Base-by-base conservation (phyloP, 2,888 invertebrate genomes). In the Pediacus dermestoides region DNA sequence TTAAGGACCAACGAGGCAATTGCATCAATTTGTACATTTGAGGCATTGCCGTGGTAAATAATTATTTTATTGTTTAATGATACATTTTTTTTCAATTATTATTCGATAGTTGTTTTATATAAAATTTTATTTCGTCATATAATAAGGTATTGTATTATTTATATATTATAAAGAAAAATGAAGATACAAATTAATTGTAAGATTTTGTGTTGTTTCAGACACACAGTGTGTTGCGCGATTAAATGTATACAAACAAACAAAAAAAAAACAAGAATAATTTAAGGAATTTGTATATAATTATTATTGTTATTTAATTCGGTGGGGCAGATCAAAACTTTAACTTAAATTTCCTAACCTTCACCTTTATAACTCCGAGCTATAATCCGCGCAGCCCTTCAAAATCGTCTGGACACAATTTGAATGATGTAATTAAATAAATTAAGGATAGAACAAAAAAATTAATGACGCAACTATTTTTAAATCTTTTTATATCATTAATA, bases 1-100 rank as follows among this genome's bases (percentile, higher is more conserved):
- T 68, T 67, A 69, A 68, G 69, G 67, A 68, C 69, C 70, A 70
- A 69, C 58, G 53, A 54, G 67, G 66, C 64, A 62, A 66, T 60
- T 58, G 38, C 50, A 60, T 58, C 46, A 39, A 39, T 37, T 43
- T 42, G 44, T 39, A 52, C 49, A 40, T 55, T 61, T 57, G 60
- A 57, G 49, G 52, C 61, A 59, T 63, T 64, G 64, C 65, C 63
- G 55, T 67, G 67, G 67, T 67, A 63, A 60, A 60, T 58, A 55
- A 58, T 54, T 53, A 55, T 57, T 61, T 60, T 53, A 50, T 55
- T 56, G 48, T 57, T 57, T 55, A 44, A 34, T 30, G 40, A 42
- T 45, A 43, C 50, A 49, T 50, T 46, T 44, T 49, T 48, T 48
- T 48, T 54, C 39, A 50, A 44, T 53, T 48, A 41, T 44, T 12